Evolutionary conservation across 2,888 invertebrate species (phyloP).

Genomic region (Ecliptopera silaceata): DNA sequence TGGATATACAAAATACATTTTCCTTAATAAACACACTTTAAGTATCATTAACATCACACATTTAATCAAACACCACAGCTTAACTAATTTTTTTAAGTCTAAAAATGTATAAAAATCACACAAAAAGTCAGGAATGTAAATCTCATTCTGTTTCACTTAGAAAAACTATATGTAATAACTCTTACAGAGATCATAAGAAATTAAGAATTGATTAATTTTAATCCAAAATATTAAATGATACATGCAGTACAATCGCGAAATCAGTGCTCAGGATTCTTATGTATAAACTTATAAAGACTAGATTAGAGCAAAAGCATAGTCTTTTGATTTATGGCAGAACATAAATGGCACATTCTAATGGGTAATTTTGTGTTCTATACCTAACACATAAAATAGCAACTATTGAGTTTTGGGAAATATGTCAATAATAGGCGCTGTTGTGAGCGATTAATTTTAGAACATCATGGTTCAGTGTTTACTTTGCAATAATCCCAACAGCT

Average conservation of each 20-base stretch:
- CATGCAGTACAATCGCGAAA: constrained; percentile 17
- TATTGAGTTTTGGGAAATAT: too few species aligned
- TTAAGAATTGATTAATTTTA: constrained; percentile 17
- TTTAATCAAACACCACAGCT: constrained; percentile 31
- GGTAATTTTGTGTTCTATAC: constrained; percentile 13
- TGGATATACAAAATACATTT: constrained; percentile 64
- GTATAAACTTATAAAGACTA: constrained; percentile 69
- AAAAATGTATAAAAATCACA: constrained; percentile 36
- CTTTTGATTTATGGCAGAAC: constrained; percentile 68
- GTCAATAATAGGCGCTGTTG: too few species aligned
- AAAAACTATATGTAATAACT: constrained; percentile 44
- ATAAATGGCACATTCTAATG: constrained; percentile 64
- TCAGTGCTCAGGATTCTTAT: constrained; percentile 30
- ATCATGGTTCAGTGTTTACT: too few species aligned
- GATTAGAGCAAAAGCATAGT: constrained; percentile 77
- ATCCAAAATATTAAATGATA: constrained; percentile 9
- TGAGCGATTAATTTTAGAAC: too few species aligned
- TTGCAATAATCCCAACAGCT: too few species aligned
- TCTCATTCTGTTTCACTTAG: constrained; percentile 52
- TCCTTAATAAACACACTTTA: constrained; percentile 48
- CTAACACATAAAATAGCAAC: too few species aligned
- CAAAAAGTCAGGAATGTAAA: constrained; percentile 61
- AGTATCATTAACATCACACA: constrained; percentile 49
- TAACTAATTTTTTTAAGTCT: constrained; percentile 25
- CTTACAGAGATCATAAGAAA: constrained; percentile 56